Evolutionary conservation across 2,797 vertebrate species (phyloP).

Genomic region (Prionace glauca): DNA sequence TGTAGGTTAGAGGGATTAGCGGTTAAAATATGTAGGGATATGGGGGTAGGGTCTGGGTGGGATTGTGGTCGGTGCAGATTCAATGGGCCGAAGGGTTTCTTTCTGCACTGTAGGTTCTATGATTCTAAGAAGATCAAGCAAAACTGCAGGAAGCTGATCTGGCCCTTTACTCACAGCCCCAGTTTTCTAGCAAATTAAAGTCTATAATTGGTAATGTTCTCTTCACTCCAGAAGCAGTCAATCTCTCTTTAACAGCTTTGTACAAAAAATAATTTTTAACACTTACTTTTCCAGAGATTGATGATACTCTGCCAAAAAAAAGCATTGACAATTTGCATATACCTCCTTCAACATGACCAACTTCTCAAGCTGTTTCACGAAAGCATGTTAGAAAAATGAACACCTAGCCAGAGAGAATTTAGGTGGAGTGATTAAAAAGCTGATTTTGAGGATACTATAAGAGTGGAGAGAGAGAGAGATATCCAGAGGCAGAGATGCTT

Average conservation of each 20-base stretch:
- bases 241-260: background rate
- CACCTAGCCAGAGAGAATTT: background rate
- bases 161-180: background rate
- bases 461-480: too few relatives aligned
- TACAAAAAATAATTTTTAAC: background rate
- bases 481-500: background rate
- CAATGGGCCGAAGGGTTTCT: too few relatives aligned
- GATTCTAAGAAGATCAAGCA: background rate
- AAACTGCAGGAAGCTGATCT: background rate
- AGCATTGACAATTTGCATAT: background rate
- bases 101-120: too few relatives aligned
- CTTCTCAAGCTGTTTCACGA: background rate
- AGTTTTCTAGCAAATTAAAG: background rate
- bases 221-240: background rate
- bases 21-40: too few relatives aligned
- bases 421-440: background rate
- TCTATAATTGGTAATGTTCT: background rate
- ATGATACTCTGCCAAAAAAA: background rate
- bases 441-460: background rate
- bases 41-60: too few relatives aligned
- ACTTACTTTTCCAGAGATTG: background rate
- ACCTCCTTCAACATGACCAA: background rate
- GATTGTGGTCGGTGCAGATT: too few relatives aligned
- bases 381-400: background rate
- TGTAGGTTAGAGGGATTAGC: too few relatives aligned